These are phyloP conservation scores for Hydraecia micacea DNA, from an alignment of 2,888 invertebrate genomes.

Conservation along the genomic window DNA sequence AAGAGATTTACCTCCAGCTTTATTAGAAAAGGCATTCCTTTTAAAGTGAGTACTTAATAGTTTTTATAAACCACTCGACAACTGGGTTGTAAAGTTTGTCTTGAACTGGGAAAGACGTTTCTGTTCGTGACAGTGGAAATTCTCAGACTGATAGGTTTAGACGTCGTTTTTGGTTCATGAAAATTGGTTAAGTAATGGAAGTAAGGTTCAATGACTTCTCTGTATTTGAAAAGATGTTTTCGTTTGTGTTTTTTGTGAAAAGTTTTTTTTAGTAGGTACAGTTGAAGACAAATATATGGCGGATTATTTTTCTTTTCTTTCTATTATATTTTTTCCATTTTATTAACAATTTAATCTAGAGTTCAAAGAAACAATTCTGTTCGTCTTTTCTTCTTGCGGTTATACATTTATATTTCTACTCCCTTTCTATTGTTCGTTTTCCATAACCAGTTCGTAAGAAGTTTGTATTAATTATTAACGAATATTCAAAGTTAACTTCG, in stretches of 20 bases:
- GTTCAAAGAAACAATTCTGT: slow-evolving; percentile 38
- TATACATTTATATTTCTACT: neutral
- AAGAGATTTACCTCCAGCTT: slow-evolving; percentile 71
- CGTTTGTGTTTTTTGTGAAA: slow-evolving; percentile 5
- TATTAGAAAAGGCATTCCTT: slow-evolving; percentile 73
- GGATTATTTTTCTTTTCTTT: slow-evolving; percentile 24
- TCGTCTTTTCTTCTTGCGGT: neutral
- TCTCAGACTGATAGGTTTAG: slow-evolving; percentile 4
- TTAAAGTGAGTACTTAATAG: slow-evolving; percentile 61
- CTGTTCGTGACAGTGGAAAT: slow-evolving; percentile 34
- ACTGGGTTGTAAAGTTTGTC: slow-evolving; percentile 44
- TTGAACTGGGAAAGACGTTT: slow-evolving; percentile 31
- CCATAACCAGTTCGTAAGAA: neutral
- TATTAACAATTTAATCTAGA: slow-evolving; percentile 20
- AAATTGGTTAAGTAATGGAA: slow-evolving; percentile 9
- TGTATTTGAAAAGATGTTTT: slow-evolving; percentile 5
- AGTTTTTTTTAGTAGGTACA: neutral
- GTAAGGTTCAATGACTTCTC: slow-evolving; percentile 13
- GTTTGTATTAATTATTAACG: neutral
- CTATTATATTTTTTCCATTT: neutral
- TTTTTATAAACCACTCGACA: slow-evolving; percentile 65
- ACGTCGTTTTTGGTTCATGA: neutral
- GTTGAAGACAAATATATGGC: slow-evolving; percentile 9
- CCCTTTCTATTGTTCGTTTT: neutral
- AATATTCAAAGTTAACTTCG: slow-evolving; percentile 11